These are phyloP conservation scores for Lethocerus indicus DNA, from an alignment of 1,140 invertebrate genomes.

Conservation along the genomic window DNA sequence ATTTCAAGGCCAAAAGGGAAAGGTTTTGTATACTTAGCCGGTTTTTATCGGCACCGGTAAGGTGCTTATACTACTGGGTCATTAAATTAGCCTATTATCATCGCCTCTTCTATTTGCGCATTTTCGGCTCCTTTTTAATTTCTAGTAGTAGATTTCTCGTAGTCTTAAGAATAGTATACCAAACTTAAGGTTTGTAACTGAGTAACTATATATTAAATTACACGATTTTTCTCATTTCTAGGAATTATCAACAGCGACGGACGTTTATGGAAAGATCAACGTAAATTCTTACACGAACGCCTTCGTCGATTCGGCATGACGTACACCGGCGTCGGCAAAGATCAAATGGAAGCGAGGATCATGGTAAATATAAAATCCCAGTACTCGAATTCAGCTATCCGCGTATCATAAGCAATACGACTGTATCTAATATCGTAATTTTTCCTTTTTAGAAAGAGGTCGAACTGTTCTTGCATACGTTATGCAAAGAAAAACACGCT, in stretches of 20 bases:
- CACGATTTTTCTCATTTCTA: slow-evolving; percentile 35
- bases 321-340: slow-evolving; percentile 49
- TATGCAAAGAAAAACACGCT: slow-evolving; percentile 37
- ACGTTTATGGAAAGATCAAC: slow-evolving; percentile 78
- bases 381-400: neutral
- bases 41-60: too few species aligned
- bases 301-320: slow-evolving; percentile 82
- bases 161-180: too few species aligned
- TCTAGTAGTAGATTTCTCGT: too few species aligned
- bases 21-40: too few species aligned
- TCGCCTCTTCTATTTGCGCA: too few species aligned
- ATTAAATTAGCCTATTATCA: too few species aligned
- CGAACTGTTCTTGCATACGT: slow-evolving; percentile 42
- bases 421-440: neutral
- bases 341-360: slow-evolving; percentile 69
- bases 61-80: too few species aligned
- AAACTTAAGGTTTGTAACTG: too few species aligned
- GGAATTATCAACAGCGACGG: slow-evolving; percentile 85
- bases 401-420: neutral
- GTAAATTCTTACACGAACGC: slow-evolving; percentile 76
- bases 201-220: too few species aligned
- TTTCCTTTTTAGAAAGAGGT: slow-evolving; percentile 49
- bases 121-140: too few species aligned
- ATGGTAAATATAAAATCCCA: slow-evolving; percentile 40
- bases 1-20: too few species aligned